These are phyloP conservation scores for Sardinella longiceps DNA, from an alignment of 2,797 vertebrate genomes.

Conservation along the genomic window DNA sequence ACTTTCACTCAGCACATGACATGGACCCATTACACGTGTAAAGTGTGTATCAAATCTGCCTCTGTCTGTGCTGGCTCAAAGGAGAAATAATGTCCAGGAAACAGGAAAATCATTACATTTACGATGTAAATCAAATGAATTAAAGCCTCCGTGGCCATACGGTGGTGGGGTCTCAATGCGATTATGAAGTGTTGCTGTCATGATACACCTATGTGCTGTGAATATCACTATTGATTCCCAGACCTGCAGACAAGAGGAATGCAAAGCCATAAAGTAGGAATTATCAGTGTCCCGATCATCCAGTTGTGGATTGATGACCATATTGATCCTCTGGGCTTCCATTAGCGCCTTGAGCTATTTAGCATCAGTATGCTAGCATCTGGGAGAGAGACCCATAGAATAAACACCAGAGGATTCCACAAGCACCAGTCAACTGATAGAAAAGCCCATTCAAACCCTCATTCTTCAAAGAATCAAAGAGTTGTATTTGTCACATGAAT, in stretches of 20 bases:
- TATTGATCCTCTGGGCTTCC: conserved; percentile 24
- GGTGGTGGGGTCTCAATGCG: not conserved
- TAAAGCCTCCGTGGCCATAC: not conserved
- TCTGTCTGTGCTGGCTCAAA: not conserved
- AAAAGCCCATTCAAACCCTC: not conserved
- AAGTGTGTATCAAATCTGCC: not conserved
- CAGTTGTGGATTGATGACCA: conserved; percentile 15
- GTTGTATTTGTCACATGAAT: too few species aligned
- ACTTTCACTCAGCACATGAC: not conserved
- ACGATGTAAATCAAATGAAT: not conserved
- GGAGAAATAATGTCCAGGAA: not conserved
- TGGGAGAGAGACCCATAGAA: not conserved
- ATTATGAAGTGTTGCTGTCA: conserved; percentile 10
- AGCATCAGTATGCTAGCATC: too few species aligned
- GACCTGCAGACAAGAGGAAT: not conserved
- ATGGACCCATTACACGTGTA: not conserved
- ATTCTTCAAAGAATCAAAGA: too few species aligned
- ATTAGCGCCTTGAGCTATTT: conserved; percentile 19
- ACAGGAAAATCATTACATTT: conserved; percentile 1
- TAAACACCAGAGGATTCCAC: conserved; percentile 10
- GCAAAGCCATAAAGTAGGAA: not conserved
- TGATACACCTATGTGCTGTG: not conserved
- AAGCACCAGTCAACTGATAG: not conserved
- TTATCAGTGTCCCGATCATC: not conserved
- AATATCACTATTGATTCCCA: not conserved